Evolutionary conservation across 2,888 invertebrate species (phyloP), one percentile per base, ranked within the genome.

Genomic region (Lepetodrilus schrolli): DNA sequence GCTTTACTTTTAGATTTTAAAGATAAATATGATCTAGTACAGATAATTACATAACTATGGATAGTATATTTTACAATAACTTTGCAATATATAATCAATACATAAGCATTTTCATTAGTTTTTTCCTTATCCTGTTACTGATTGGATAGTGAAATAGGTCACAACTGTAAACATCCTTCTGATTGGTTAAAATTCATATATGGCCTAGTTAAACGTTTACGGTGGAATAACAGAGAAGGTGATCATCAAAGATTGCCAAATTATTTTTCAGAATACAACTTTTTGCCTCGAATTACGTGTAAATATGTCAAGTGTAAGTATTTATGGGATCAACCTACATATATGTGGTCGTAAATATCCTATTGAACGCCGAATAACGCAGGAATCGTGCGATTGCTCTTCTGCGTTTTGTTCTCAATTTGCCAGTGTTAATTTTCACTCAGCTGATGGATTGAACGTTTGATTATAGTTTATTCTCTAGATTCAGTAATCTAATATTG

Each of bases 221-320:
- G 47, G 43, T 68, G 47, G 47, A 68, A 43, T 68, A 68, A 68
- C 68, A 68, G 47, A 38, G 47, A 68, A 68, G 38, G 30, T 30
- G 43, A 38, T 68, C 43, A 23, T 47, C 13, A 17, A 38, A 47
- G 68, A 68, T 47, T 43, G 38, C 68, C 68, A 43, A 47, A 68
- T 43, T 68, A 43, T 43, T 68, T 43, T 68, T 30, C 30, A 30
- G 47, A 30, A 47, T 37, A 38, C 26, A 23, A 1, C 47, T 47
- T 43, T 47, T 30, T 23, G n/a, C 47, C 17, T 5, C 26, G 26
- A 5, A 17, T 68, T 26, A 23, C 10, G 8, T 47, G 43, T 37
- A 75, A 72, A 73, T 47, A 79, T 79, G 79, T 79, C 79, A 30
- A 76, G 76, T 76, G 79, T 79, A 77, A 77, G 79, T 79, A 74